Base-by-base conservation (phyloP, 2,888 invertebrate genomes). In the Sesamia inferens region DNA sequence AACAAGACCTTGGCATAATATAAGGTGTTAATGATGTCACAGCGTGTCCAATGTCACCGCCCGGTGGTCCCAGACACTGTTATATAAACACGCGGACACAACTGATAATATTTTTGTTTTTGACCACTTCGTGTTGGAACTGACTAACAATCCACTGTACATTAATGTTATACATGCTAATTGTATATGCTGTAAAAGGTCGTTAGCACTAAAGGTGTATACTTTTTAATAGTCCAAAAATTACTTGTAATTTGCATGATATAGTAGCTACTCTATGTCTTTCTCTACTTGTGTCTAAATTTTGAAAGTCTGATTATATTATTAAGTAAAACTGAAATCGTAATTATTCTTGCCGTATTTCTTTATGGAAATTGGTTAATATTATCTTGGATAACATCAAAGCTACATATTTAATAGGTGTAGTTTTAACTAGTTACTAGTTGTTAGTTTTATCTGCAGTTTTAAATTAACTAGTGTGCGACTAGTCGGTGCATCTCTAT, bases 31-130 rank as follows among this genome's bases (percentile, higher is more conserved):
- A 76, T 82, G 84, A 84, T 74, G 73, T 84, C 82, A 84, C 78
- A 13, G 58, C 71, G 72, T 81, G 76, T 87, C 85, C 88, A 90
- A 85, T 90, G 87, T 89, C 89, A 89, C 55, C 80, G 71, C 59
- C 70, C 76, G 79, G 81, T 86, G 83, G 85, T 86, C 76, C 71
- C 74, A 84, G 84, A 78, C 76, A 68, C 72, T 81, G 85, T 87
- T 87, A 75, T 81, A 84, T 87, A 89, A 89, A 89, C 90, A 88
- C 44, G n/a, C 57, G 55, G 82, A 59, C 66, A 73, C 55, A 68
- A 74, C 69, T 80, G 87, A 89, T 89, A 88, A 89, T 87, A 89
- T 89, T 88, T 86, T 87, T 88, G 85, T 87, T 86, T 87, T 86
- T 83, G 81, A 85, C 76, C 84, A 86, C 79, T 82, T 73, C 66